Conservation (phyloP, 2,888 invertebrate genomes). For the Lochmaea capreae region DNA sequence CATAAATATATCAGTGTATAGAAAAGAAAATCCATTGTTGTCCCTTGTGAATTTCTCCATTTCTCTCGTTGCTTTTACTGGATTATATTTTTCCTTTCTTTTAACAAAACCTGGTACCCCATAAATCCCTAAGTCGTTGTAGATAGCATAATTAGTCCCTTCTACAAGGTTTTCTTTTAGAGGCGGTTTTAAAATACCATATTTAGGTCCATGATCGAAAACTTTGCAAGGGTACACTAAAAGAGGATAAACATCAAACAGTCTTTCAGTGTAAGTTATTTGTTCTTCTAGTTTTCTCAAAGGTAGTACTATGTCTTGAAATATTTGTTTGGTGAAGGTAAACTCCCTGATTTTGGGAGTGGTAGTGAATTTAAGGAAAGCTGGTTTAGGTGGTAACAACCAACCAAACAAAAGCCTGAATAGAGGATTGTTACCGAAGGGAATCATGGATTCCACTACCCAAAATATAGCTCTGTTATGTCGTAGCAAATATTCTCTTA, state of each 20-base stretch:
- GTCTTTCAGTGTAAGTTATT: conserved; percentile 69
- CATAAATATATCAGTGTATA: conserved; percentile 81
- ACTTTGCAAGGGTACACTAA: conserved; percentile 78
- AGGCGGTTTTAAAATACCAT: conserved; percentile 72
- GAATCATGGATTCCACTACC: conserved; percentile 79
- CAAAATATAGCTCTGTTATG: conserved; percentile 79
- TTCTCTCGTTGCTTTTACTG: conserved; percentile 73
- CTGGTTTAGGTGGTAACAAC: conserved; percentile 77
- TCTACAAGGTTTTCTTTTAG: conserved; percentile 71
- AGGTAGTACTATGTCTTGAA: conserved; percentile 78
- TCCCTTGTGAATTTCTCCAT: conserved; percentile 79
- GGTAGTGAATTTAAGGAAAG: conserved; percentile 79
- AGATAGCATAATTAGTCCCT: conserved; percentile 76
- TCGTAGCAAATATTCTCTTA: conserved; percentile 73
- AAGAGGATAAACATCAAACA: conserved; percentile 76
- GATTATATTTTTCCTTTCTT: conserved; percentile 70
- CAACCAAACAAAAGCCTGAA: conserved; percentile 75
- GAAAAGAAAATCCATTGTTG: conserved; percentile 76
- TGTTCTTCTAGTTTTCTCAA: conserved; percentile 74
- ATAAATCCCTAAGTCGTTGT: conserved; percentile 78
- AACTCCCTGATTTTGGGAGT: conserved; percentile 76
- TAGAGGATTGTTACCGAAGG: conserved; percentile 75
- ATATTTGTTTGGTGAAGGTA: conserved; percentile 78
- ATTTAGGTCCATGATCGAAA: conserved; percentile 72
- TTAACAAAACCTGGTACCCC: conserved; percentile 76